Percentiles rank a stretch among this genome's conserved stretches.
These are phyloP conservation scores for Ctenopoma multispine DNA, from an alignment of 2,797 vertebrate genomes.

Conservation along the genomic window DNA sequence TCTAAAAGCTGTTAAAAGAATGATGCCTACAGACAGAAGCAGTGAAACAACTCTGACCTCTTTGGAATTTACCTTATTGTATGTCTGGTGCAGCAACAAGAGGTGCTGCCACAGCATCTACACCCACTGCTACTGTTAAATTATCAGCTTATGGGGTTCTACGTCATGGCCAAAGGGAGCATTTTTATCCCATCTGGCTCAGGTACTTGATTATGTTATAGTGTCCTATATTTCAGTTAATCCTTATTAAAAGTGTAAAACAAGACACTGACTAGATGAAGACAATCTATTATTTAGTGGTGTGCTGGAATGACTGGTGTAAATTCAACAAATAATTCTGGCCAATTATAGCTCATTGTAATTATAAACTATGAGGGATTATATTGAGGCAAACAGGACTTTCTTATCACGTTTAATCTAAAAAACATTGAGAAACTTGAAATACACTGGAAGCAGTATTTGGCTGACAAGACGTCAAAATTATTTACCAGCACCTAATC, in stretches of 20 bases:
- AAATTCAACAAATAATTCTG: conserved; percentile 6
- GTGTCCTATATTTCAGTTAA: conserved; percentile 1
- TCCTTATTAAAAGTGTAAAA: conserved; percentile 3
- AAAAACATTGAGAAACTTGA: conserved; percentile 15
- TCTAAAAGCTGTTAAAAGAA: neutral
- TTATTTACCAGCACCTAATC: conserved; percentile 43
- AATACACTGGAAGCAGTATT: conserved; percentile 26
- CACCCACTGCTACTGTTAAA: neutral
- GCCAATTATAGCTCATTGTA: conserved; percentile 11
- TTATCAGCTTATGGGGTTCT: neutral
- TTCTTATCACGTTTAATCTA: conserved; percentile 1
- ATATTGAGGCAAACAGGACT: conserved; percentile 5
- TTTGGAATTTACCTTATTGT: neutral
- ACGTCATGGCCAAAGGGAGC: neutral
- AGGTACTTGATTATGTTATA: neutral
- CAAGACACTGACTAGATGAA: neutral
- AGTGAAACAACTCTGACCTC: neutral
- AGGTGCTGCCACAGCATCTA: neutral
- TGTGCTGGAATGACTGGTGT: neutral
- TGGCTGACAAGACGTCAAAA: conserved; percentile 23
- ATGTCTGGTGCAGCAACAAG: neutral
- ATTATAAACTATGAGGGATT: conserved; percentile 3
- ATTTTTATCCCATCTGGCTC: neutral
- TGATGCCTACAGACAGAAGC: neutral
- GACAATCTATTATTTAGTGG: conserved; percentile 17